A percentile compares a stretch with the other conserved stretches of the same genome.
Conservation (phyloP, 2,113 vertebrate genomes). For the Eolophus roseicapilla region DNA sequence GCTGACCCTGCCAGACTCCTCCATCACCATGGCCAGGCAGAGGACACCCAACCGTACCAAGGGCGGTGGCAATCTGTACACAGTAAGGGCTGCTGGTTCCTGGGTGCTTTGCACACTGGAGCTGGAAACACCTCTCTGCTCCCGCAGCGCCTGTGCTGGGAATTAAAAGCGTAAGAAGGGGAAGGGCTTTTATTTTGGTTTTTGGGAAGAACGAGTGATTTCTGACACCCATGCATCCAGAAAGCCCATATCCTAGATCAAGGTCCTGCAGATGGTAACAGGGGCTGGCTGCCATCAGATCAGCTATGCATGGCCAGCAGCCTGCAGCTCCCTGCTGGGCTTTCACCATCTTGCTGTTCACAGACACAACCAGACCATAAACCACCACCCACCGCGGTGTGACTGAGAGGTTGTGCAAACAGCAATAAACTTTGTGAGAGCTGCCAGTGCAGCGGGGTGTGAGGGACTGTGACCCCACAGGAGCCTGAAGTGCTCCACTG, state of each 20-base stretch:
- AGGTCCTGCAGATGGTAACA: not conserved
- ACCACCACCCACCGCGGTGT: not conserved
- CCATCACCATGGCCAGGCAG: fast-evolving
- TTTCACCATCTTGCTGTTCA: not conserved
- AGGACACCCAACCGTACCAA: fast-evolving
- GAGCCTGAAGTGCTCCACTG: not conserved
- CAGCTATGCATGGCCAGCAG: fast-evolving
- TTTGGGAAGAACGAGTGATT: not conserved
- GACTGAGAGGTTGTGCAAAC: not conserved
- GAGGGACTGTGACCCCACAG: not conserved
- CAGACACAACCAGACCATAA: fast-evolving
- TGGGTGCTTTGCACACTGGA: fast-evolving
- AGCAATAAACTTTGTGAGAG: not conserved
- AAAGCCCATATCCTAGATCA: not conserved
- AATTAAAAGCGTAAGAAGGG: not conserved
- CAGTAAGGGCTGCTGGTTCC: fast-evolving
- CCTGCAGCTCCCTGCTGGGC: fast-evolving
- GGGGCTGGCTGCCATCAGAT: not conserved
- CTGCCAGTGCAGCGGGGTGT: not conserved
- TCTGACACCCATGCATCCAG: fast-evolving
- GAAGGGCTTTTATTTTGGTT: not conserved
- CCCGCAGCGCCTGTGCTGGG: fast-evolving
- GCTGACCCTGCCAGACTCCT: not conserved
- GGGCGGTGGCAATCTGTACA: not conserved
- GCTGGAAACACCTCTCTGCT: not conserved